Percentiles rank a stretch among this genome's conserved stretches.
phyloP scores from a whole-genome alignment of 2,113 vertebrate genomes.

The Oreotragus oreotragus region DNA sequence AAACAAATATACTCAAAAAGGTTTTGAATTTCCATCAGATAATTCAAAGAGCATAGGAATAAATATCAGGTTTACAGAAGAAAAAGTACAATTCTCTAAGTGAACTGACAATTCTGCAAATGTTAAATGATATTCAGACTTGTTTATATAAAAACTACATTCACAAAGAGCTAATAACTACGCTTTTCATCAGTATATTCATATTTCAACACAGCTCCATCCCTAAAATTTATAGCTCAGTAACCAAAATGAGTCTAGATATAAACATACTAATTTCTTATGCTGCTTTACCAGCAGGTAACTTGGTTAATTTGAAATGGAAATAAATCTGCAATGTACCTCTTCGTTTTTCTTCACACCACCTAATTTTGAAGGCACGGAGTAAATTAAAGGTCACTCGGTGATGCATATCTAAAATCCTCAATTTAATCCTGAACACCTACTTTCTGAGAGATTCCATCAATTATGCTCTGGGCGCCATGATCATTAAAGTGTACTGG shows the following conservation, averaged over 20 bases:
- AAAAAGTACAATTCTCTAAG: not conserved
- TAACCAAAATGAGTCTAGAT: not conserved
- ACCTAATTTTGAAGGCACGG: slow-evolving; percentile 7
- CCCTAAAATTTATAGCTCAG: not conserved
- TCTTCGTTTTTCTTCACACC: not conserved
- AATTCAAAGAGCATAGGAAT: not conserved
- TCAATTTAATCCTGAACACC: not conserved
- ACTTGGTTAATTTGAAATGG: not conserved
- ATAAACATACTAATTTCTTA: not conserved
- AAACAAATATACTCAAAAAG: not conserved
- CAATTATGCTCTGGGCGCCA: not conserved
- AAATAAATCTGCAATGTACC: not conserved
- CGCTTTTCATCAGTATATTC: not conserved
- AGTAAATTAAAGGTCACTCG: slow-evolving; percentile 12
- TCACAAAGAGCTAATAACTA: not conserved
- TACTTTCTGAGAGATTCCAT: not conserved
- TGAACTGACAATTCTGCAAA: not conserved
- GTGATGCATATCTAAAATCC: not conserved
- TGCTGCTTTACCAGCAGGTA: not conserved
- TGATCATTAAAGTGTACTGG: not conserved
- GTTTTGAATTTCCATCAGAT: not conserved
- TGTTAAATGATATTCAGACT: not conserved
- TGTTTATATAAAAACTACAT: not conserved
- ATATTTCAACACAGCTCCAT: not conserved
- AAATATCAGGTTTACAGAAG: not conserved